Base-by-base conservation (phyloP, 2,797 vertebrate genomes). In the Halcyon leucocephala region DNA sequence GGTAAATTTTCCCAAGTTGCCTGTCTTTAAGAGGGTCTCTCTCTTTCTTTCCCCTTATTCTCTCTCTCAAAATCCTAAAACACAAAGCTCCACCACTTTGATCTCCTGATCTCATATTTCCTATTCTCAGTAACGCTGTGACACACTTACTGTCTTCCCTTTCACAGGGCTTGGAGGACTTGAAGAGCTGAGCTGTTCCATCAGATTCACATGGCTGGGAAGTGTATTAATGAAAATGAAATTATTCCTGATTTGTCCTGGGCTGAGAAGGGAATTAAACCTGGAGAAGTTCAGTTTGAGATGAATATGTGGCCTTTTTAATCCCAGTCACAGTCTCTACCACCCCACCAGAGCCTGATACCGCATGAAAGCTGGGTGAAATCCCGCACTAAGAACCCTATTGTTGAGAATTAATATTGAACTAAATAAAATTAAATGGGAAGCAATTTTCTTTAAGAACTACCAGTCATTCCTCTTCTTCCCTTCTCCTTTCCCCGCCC, bases 321-420 rank as follows among this genome's bases (percentile, higher is more conserved):
- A 82, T 70, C 46, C 73, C 48, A 78, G 37, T 9, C 60, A 37
- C 49, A 29, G 25, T n/a, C 89, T 66, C 71, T 66, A 72, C 57
- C 22, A 22, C 9, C 6, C 21, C 1, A 1, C 42, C 54, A 78
- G 60, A 77, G 29, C 46, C 65, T 24, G 39, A 58, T 4, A 12
- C 19, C 1, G 2, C 33, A 4, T 3, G 55, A 83, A 85, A 82
- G 19, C 66, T 1, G 9, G 51, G 35, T 0, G 0, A 81, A 70
- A 60, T 31, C 55, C 77, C 39, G 17, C 24, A 17, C 20, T 37
- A 60, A n/a, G 49, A 71, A 18, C 26, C 25, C n/a, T 15, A 4
- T 8, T 51, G 52, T 4, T 22, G 71, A 74, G 61, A 78, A 88
- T 41, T 18, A 77, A 70, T 73, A 82, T 58, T 0, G 0, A 89